These are phyloP conservation scores for Xanthia icteritia DNA, from an alignment of 2,888 invertebrate genomes.

Conservation along the genomic window DNA sequence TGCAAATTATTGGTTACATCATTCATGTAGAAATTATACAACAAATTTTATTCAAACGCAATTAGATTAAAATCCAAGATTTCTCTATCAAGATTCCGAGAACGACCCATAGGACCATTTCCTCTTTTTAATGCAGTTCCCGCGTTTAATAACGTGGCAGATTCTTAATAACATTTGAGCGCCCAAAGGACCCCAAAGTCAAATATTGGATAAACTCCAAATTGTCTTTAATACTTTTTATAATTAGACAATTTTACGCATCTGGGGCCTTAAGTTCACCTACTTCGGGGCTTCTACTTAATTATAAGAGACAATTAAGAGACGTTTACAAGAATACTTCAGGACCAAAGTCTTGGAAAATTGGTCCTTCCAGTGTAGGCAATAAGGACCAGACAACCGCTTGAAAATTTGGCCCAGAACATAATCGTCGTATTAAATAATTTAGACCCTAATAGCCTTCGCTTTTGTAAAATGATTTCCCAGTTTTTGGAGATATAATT, in stretches of 20 bases:
- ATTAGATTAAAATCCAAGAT: slow-evolving; percentile 26
- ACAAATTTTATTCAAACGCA: not conserved
- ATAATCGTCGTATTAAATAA: slow-evolving; percentile 75
- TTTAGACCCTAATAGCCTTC: slow-evolving; percentile 70
- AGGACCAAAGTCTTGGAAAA: slow-evolving; percentile 33
- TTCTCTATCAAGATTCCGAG: slow-evolving; percentile 22
- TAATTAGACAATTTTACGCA: slow-evolving; percentile 80
- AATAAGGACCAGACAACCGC: slow-evolving; percentile 54
- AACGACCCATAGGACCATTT: slow-evolving; percentile 33
- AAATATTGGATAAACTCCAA: slow-evolving; percentile 71
- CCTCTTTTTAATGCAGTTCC: slow-evolving; percentile 51
- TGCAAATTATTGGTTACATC: too few relatives aligned
- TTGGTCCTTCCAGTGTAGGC: slow-evolving; percentile 32
- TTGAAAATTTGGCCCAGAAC: slow-evolving; percentile 52
- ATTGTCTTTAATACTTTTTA: slow-evolving; percentile 76
- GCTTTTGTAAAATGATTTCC: slow-evolving; percentile 72
- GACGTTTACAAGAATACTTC: slow-evolving; percentile 57
- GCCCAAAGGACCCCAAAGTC: slow-evolving; percentile 39
- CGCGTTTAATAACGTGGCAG: slow-evolving; percentile 44
- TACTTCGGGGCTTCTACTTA: slow-evolving; percentile 77
- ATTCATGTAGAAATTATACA: too few relatives aligned
- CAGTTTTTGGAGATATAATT: slow-evolving; percentile 63
- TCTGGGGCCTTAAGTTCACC: slow-evolving; percentile 75
- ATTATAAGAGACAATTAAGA: slow-evolving; percentile 81
- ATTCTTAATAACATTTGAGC: slow-evolving; percentile 42